Base-by-base conservation (phyloP, 2,888 invertebrate genomes). In the Cheilosia soror region DNA sequence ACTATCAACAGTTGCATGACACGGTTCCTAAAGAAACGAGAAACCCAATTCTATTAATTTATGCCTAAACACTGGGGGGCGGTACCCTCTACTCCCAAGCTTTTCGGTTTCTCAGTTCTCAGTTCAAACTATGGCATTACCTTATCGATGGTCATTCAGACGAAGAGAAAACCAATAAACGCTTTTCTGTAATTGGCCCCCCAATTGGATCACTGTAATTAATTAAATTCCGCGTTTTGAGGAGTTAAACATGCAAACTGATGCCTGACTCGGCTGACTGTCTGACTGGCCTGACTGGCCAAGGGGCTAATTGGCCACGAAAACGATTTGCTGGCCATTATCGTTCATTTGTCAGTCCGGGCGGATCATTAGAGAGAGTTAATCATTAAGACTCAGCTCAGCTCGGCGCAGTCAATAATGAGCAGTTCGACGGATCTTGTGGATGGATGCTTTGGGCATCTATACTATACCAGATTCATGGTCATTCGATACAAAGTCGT, bases 251-350 rank as follows among this genome's bases (percentile, higher is more conserved):
- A 81, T 66, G 69, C 66, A 77, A 77, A 72, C 65, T 60, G 37
- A 33, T 5, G 13, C 20, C 20, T 20, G 20, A 20, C 20, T 20
- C 2, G 15, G 44, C 44, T n/a, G 44, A 47, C 44, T 47, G 31
- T 25, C 49, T 47, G 49, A 1, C 37, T 57, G 65, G 49, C 2
- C 37, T 57, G 65, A 63, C 69, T 71, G 60, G 84, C 84, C 80
- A 80, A 53, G 85, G 62, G 85, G 62, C 85, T 85, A 85, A 85
- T 85, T 85, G 85, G 85, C 85, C 81, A 68, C 81, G 75, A 81
- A 84, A 81, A 40, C 84, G 80, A 76, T 80, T 84, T 76, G 57
- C 80, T 37, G 44, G 44, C 85, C 72, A 85, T 85, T 85, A 85
- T 81, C 81, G 76, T 85, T 72, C 85, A 81, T 80, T 85, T 85